phyloP scores from a whole-genome alignment of 2,888 invertebrate species.

The Dicycla oo region DNA sequence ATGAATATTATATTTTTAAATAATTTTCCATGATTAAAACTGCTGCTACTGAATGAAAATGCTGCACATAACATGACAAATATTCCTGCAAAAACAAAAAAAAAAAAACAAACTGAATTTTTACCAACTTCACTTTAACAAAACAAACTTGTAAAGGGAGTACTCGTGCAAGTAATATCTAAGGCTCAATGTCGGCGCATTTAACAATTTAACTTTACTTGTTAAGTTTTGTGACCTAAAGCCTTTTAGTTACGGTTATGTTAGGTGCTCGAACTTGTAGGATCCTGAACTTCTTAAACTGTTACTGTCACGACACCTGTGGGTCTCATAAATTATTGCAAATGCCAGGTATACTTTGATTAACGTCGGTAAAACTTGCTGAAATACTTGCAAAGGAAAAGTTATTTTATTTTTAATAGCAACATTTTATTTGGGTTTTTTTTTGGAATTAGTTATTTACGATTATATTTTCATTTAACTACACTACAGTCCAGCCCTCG shows the following conservation, averaged over 20 bases:
- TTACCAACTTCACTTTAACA: conserved; percentile 13
- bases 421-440: neutral
- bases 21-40: neutral
- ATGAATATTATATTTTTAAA: neutral
- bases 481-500: too few species aligned
- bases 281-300: conserved; percentile 51
- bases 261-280: conserved; percentile 42
- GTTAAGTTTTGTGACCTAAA: conserved; percentile 60
- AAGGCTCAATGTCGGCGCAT: conserved; percentile 35
- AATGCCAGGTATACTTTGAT: conserved; percentile 20
- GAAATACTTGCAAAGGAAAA: neutral
- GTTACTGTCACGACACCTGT: conserved; percentile 45
- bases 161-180: conserved; percentile 29
- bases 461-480: neutral
- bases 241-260: conserved; percentile 50
- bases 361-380: neutral
- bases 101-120: conserved; percentile 5
- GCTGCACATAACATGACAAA: too few species aligned
- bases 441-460: neutral
- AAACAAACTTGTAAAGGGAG: conserved; percentile 23
- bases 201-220: conserved; percentile 61
- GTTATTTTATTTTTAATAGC: neutral
- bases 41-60: neutral
- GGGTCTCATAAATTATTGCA: conserved; percentile 37
- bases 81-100: neutral